Evolutionary conservation across 2,888 invertebrate species (phyloP).

Genomic region (Byasa hedistus): DNA sequence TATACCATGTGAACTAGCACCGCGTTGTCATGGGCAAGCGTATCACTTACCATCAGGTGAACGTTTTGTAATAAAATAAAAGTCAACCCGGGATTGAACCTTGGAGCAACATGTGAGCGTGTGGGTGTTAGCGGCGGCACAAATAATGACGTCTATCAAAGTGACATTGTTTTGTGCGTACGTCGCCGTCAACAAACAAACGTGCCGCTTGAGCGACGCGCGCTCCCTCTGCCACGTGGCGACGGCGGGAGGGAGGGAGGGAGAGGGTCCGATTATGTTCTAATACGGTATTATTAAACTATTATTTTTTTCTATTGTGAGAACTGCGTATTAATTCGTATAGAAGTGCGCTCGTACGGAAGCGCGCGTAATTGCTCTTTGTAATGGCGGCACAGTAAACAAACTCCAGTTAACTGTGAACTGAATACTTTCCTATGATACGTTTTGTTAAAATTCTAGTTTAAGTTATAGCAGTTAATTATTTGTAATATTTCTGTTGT

Average conservation of each 20-base stretch:
- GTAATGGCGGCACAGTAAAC: too few species aligned
- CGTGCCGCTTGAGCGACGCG: constrained; percentile 57
- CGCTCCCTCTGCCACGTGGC: constrained; percentile 37
- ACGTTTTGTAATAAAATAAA: too few species aligned
- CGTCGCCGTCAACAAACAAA: constrained; percentile 42
- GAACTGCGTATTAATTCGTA: constrained; percentile 40
- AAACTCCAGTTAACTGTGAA: too few species aligned
- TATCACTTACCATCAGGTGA: too few species aligned
- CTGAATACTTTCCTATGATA: too few species aligned
- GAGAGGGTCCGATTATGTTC: constrained; percentile 37
- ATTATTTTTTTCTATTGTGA: constrained; percentile 36
- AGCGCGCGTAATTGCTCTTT: neutral
- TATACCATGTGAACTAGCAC: too few species aligned
- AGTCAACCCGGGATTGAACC: too few species aligned
- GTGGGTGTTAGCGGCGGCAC: neutral
- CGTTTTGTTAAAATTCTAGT: too few species aligned
- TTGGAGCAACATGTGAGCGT: too few species aligned
- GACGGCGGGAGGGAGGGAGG: constrained; percentile 17
- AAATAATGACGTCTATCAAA: constrained; percentile 31
- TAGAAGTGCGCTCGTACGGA: constrained; percentile 17
- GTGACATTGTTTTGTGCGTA: constrained; percentile 29
- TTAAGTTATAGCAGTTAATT: too few species aligned
- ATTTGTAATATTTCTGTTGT: too few species aligned
- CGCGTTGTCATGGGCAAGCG: too few species aligned
- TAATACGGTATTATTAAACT: constrained; percentile 34